Conservation (phyloP, 2,797 vertebrate genomes). For the Choloepus didactylus region DNA sequence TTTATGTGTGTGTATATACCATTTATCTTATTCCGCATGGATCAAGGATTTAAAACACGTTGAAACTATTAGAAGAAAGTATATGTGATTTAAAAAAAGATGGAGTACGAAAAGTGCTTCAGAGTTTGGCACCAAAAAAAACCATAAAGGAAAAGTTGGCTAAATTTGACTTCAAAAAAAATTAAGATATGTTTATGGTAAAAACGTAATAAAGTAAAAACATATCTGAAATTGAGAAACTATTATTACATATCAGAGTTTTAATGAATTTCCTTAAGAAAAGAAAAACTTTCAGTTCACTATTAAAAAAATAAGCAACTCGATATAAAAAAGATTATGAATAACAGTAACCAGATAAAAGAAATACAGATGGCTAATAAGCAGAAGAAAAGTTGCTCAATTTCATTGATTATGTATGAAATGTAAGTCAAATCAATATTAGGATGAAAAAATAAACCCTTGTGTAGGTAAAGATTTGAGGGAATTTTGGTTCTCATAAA, state of each 20-base stretch:
- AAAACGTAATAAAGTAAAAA: constrained; percentile 2
- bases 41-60: constrained; percentile 36
- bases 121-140: background rate
- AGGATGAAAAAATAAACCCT: background rate
- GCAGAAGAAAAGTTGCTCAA: background rate
- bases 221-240: background rate
- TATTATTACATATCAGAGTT: background rate
- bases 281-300: background rate
- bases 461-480: background rate
- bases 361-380: background rate
- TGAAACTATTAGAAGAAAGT: constrained; percentile 42
- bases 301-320: background rate
- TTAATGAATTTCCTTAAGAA: background rate
- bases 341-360: background rate
- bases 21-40: background rate
- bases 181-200: background rate
- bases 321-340: background rate
- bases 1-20: background rate
- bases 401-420: background rate
- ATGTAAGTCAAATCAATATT: background rate
- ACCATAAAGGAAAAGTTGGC: background rate
- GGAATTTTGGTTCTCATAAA: background rate
- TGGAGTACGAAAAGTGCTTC: background rate
- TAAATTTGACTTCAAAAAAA: constrained; percentile 56
- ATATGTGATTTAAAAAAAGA: background rate